Base-by-base conservation (phyloP, 2,888 invertebrate genomes). In the Aphidius colemani region DNA sequence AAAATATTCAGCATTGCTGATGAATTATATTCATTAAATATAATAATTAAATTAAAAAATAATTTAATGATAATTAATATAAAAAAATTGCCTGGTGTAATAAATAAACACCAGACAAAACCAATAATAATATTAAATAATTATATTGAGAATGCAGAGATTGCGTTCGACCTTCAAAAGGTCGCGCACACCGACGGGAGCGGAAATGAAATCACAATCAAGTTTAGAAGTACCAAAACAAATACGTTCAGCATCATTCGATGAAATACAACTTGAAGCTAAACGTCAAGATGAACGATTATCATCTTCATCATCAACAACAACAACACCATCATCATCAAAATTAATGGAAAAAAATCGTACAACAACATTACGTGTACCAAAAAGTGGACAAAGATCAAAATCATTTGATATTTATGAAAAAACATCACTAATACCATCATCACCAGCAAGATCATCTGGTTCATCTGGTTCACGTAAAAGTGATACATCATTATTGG, bases 151-250 rank as follows among this genome's bases (percentile, higher is more conserved):
- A 81, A 90, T 91, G 90, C 90, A 90, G 85, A 88, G 89, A 81
- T 86, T 94, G 86, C 90, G 93, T 82, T 91, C 92, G 82, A 93
- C 93, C 70, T 93, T 94, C 87, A 92, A 90, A 85, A 89, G 94
- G 80, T 93, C 93, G 82, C 89, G 91, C 78, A 94, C 94, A 72
- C 94, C 94, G 69, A 94, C 93, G 69, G 93, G 93, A 72, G 91
- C 92, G 79, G 94, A 94, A 85, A 94, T 94, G 93, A 94, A 94
- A 87, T 92, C 91, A 72, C 94, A 94, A 82, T 93, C 92, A 84
- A 94, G 93, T 83, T 88, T 95, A 75, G 94, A 95, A 83, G 93
- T 94, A 75, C 94, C 95, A 71, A 93, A 93, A 81, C 93, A 93
- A 87, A 90, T 94, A 75, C 91, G 94, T 74, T 94, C 94, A 69